Evolutionary conservation across 2,113 vertebrate genomes (phyloP), one percentile per base, ranked within the genome.

Genomic region (Gadus chalcogrammus): DNA sequence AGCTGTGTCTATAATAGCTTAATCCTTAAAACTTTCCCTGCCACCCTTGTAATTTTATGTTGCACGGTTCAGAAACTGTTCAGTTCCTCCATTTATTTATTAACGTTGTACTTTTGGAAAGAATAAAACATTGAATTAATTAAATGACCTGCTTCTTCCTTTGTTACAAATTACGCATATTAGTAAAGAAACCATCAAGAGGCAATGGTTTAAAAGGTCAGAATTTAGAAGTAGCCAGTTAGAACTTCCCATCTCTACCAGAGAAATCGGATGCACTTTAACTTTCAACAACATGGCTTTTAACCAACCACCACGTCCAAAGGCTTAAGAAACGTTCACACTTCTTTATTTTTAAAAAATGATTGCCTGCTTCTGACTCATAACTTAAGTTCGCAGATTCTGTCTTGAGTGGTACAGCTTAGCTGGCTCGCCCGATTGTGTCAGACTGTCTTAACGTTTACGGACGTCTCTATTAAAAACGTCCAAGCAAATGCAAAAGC

Each of bases 41-140:
- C 79, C 75, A 85, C 82, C 82, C 24, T 27, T 15, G 13, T 83
- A 94, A 92, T 94, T 91, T 91, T 92, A 93, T 94, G 55, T 82
- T 80, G 27, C 88, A 90, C 88, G 86, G 81, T 71, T 80, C 90
- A 48, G 58, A 67, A 87, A 90, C 75, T 85, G 83, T 91, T 93
- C 93, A 93, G 89, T 88, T 92, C 90, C 87, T 88, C 93, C 93
- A 94, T 93, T 94, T 93, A 92, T 90, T 93, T 93, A 88, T 90
- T n/a, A 81, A 91, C 42, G 85, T 87, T 97, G 95, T 95, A 94
- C 92, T 91, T 90, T 84, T 38, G 69, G 75, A 68, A 2, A 76
- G 67, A 93, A 98, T 96, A 96, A 97, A 98, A 97, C 24, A 93
- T 85, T 88, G 87, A 88, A 88, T 80, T 93, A 91, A 92, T 93